Conservation (phyloP, 2,113 vertebrate species). For the Zosterops borbonicus region DNA sequence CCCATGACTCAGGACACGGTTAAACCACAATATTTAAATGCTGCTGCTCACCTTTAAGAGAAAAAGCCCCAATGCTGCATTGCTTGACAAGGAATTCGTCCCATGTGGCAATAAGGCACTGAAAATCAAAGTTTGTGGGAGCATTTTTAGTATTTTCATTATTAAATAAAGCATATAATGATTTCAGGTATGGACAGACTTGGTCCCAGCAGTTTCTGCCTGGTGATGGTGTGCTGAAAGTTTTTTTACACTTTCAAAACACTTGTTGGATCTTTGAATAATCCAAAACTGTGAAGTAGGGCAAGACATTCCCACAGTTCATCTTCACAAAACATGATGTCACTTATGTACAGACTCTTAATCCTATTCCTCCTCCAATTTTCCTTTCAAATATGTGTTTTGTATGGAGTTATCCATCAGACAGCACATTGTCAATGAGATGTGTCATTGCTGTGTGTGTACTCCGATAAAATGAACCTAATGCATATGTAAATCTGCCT, state of each 20-base stretch:
- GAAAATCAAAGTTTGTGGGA: not conserved
- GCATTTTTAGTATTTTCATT: not conserved
- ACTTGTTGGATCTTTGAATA: conserved; percentile 40
- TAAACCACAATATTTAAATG: not conserved
- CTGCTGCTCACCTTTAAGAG: not conserved
- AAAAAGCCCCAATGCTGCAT: not conserved
- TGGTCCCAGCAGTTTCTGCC: not conserved
- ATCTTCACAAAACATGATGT: conserved; percentile 23
- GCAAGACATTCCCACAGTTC: not conserved
- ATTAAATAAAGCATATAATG: not conserved
- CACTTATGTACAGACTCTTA: conserved; percentile 25
- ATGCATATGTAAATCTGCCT: conserved; percentile 76
- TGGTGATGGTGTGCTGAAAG: not conserved
- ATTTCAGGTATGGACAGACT: not conserved
- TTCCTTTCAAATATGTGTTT: conserved; percentile 65
- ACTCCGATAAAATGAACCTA: conserved; percentile 72
- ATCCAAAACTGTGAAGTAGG: conserved; percentile 27
- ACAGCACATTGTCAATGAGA: conserved; percentile 68
- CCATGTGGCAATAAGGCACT: not conserved
- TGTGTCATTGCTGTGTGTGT: conserved; percentile 67
- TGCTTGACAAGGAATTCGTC: not conserved
- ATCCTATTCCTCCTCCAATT: conserved; percentile 70
- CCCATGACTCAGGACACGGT: not conserved
- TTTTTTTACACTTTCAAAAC: not conserved
- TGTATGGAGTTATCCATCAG: conserved; percentile 68